phyloP scores from a whole-genome alignment of 2,888 invertebrate genomes.

The Oscheius sp. region DNA sequence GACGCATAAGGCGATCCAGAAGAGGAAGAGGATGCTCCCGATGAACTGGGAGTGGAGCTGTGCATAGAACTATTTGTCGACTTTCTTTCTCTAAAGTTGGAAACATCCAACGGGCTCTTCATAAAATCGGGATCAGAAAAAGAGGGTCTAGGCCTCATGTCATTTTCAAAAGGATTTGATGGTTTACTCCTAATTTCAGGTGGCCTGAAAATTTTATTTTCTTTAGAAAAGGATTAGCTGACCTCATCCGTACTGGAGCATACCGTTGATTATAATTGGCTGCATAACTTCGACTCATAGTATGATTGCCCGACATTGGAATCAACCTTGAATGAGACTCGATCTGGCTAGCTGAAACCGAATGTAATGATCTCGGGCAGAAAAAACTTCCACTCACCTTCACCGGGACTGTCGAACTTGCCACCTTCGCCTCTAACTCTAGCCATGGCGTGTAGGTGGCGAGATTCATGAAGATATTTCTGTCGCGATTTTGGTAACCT shows the following conservation, averaged over 20 bases:
- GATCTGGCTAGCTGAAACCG: background rate
- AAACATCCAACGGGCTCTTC: background rate
- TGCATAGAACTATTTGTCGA: background rate
- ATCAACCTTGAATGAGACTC: background rate
- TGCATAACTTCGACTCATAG: slow-evolving; percentile 4
- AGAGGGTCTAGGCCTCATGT: background rate
- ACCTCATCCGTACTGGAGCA: slow-evolving; percentile 25
- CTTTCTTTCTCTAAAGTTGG: background rate
- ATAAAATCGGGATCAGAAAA: slow-evolving; percentile 1
- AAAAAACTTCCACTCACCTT: background rate
- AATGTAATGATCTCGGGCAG: background rate
- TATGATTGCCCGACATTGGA: background rate
- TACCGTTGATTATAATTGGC: slow-evolving; percentile 12
- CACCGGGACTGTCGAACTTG: slow-evolving; percentile 44
- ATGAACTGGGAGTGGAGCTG: no score
- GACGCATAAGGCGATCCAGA: no score
- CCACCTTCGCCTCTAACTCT: slow-evolving; percentile 60
- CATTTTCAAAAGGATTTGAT: background rate
- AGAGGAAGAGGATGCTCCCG: no score
- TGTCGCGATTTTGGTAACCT: slow-evolving; percentile 85
- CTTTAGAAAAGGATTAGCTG: background rate
- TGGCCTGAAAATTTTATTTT: background rate
- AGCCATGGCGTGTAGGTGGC: slow-evolving; percentile 59
- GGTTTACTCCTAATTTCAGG: background rate
- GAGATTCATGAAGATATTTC: slow-evolving; percentile 65